These are phyloP conservation scores for Drosophila anomelani DNA, from an alignment of 2,888 invertebrate genomes.

Conservation along the genomic window DNA sequence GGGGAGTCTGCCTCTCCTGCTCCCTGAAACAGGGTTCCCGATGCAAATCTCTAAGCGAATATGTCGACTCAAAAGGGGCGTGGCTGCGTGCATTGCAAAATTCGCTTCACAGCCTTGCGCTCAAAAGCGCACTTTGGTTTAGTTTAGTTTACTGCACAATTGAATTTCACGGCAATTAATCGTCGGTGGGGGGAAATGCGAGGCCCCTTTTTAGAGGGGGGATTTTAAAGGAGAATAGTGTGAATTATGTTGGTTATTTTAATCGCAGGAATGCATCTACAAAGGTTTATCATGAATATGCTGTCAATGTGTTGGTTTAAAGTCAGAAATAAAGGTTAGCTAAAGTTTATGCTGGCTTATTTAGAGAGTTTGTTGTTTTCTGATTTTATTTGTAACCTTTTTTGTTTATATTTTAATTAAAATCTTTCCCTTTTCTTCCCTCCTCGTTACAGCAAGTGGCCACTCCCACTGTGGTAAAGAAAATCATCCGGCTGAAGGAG, in stretches of 20 bases:
- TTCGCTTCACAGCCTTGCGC: constrained; percentile 12
- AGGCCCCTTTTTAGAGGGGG: neutral
- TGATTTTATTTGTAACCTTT: neutral
- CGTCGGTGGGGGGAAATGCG: constrained; percentile 6
- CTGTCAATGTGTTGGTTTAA: constrained; percentile 1
- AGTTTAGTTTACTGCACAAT: constrained; percentile 51
- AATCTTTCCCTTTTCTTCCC: neutral
- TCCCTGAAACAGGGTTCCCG: constrained; percentile 6
- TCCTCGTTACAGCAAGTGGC: constrained; percentile 94
- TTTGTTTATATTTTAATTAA: neutral
- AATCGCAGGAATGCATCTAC: constrained; percentile 8
- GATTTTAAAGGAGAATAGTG: neutral
- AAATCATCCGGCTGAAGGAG: constrained; percentile 96
- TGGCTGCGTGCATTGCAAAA: constrained; percentile 26
- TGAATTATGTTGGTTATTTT: constrained; percentile 1
- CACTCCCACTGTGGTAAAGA: constrained; percentile 97
- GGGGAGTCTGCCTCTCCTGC: neutral
- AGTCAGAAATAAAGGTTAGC: neutral
- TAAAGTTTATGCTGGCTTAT: neutral
- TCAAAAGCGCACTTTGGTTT: constrained; percentile 34
- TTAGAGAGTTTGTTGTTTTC: neutral
- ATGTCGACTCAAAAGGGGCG: constrained; percentile 45
- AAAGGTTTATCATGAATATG: neutral
- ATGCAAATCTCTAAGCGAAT: constrained; percentile 58
- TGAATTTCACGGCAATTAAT: constrained; percentile 84